phyloP scores from a whole-genome alignment of 2,888 invertebrate species.

The Chymomyza procnemis region DNA sequence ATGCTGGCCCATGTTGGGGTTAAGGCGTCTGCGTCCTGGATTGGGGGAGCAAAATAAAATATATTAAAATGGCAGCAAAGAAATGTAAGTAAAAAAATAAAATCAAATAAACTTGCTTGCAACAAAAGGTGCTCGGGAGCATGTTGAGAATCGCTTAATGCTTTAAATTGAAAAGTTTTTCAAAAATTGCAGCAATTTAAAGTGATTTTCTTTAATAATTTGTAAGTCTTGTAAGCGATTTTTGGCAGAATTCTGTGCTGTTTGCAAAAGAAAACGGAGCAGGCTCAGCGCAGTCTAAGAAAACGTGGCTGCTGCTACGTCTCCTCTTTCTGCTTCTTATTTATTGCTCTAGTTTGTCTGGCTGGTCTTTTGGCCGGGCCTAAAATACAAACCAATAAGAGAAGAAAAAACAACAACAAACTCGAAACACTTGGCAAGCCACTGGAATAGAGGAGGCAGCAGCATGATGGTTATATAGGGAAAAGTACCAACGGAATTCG shows the following conservation, averaged over 20 bases:
- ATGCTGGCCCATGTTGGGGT: background rate
- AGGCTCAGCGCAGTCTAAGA: background rate
- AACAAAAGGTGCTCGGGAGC: constrained; percentile 47
- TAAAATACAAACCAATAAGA: background rate
- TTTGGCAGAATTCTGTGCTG: background rate
- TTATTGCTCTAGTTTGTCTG: background rate
- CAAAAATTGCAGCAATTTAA: too few species aligned
- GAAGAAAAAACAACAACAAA: background rate
- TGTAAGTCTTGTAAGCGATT: too few species aligned
- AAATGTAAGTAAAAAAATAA: constrained; percentile 48
- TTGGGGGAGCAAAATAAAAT: constrained; percentile 19
- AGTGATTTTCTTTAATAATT: too few species aligned
- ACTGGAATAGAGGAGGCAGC: background rate
- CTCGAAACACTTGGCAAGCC: background rate
- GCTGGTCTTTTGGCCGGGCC: background rate
- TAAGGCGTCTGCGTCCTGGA: background rate
- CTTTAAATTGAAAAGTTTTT: too few species aligned
- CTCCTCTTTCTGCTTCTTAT: background rate
- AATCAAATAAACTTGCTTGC: constrained; percentile 46
- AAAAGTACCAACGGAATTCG: background rate
- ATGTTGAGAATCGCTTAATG: too few species aligned
- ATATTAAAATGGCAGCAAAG: constrained; percentile 37
- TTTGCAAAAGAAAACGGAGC: background rate
- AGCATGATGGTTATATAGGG: background rate
- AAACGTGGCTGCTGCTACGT: background rate